Conservation (phyloP, 1,140 invertebrate genomes). For the Manduca sexta region DNA sequence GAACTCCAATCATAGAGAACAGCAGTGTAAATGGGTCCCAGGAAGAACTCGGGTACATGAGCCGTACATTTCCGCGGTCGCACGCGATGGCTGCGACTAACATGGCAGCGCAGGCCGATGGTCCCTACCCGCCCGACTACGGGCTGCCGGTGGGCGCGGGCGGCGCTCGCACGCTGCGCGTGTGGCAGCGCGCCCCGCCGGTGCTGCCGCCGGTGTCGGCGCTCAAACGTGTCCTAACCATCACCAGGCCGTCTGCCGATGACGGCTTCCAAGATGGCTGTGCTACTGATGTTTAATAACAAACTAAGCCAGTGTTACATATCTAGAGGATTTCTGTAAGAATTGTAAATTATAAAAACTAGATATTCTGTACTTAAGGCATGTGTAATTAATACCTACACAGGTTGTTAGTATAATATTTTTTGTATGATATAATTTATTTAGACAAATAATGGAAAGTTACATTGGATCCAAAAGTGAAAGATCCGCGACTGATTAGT, state of each 20-base stretch:
- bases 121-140: constrained; percentile 84
- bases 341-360: constrained; percentile 56
- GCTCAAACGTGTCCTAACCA: constrained; percentile 84
- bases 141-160: constrained; percentile 81
- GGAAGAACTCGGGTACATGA: constrained; percentile 73
- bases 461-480: constrained; percentile 53
- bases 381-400: constrained; percentile 48
- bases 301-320: constrained; percentile 27
- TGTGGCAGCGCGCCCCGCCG: constrained; percentile 89
- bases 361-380: constrained; percentile 30
- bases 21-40: constrained; percentile 74
- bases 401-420: constrained; percentile 59
- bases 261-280: constrained; percentile 94
- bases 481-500: constrained; percentile 68
- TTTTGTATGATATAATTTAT: constrained; percentile 72
- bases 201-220: constrained; percentile 86
- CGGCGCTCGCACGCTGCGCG: constrained; percentile 84
- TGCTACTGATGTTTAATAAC: constrained; percentile 87
- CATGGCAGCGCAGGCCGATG: constrained; percentile 35
- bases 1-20: constrained; percentile 83
- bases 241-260: constrained; percentile 88
- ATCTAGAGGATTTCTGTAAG: constrained; percentile 42
- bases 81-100: constrained; percentile 37
- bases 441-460: constrained; percentile 60
- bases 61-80: constrained; percentile 73